Evolutionary conservation across 2,113 vertebrate genomes (phyloP), one percentile per base, ranked within the genome.

Genomic region (Isichthys henryi): DNA sequence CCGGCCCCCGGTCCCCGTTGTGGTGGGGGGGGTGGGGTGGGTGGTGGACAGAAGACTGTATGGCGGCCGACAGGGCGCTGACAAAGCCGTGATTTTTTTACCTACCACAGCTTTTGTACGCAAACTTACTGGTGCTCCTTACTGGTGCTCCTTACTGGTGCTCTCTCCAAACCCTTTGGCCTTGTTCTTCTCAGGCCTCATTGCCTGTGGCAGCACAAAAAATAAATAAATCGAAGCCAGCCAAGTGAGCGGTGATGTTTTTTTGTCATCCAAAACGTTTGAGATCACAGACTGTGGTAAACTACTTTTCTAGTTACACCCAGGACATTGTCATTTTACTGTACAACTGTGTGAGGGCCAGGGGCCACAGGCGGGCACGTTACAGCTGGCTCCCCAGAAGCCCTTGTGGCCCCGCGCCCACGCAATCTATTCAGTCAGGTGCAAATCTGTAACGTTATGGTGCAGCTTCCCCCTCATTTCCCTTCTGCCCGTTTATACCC

Each of bases 71-170:
- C 39, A 31, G 53, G 43, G 11, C 50, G 82, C 58, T 27, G 90
- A 88, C 90, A 46, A 83, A 45, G 83, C 82, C 70, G 77, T n/a
- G 70, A 39, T 89, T 88, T 89, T 91, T 91, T 92, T 88, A 84
- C 19, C 77, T 90, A 87, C 87, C 84, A 83, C 90, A 53, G 86
- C 91, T 88, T 91, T 7, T 80, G 92, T 93, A 94, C 94, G 94
- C 74, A 93, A 92, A 93, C 89, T 92, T 92, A 93, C 94, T 95
- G 95, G 95, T 95, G 95, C 95, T 96, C 93, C 39, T 39, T 39
- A 39, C 39, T 39, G 39, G 39, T 39, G 39, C 39, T 39, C 39
- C 89, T 92, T 92, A 93, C 94, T 95, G 95, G 95, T 95, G 95
- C 95, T 96, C 93, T 46, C 93, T 93, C 93, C 74, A 2, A 92